phyloP scores from a whole-genome alignment of 2,888 invertebrate species.

The Amphimallon solstitiale region DNA sequence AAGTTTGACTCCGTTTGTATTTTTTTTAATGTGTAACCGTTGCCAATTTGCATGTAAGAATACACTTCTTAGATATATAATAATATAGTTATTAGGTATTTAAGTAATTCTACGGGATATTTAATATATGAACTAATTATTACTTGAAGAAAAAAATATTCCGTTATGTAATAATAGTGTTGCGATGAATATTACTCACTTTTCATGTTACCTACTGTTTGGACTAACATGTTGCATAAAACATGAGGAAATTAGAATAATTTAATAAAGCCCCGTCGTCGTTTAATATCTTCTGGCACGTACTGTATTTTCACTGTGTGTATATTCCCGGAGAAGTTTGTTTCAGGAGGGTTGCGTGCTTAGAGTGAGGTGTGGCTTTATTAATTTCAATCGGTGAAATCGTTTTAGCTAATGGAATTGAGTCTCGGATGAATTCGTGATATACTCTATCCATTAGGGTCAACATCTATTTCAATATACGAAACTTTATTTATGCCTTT shows the following conservation, averaged over 20 bases:
- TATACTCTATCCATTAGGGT: neutral
- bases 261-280: neutral
- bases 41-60: no score
- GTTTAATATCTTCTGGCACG: constrained; percentile 2
- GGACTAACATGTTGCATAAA: neutral
- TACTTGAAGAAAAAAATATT: no score
- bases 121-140: no score
- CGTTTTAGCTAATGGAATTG: constrained; percentile 8
- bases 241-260: constrained; percentile 10
- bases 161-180: no score
- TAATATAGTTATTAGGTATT: no score
- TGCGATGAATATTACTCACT: neutral
- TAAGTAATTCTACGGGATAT: no score
- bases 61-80: no score
- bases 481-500: no score
- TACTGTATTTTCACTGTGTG: neutral
- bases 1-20: no score
- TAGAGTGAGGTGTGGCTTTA: neutral
- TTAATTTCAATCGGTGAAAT: constrained; percentile 4
- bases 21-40: no score
- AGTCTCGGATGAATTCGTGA: neutral
- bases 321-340: neutral
- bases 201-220: neutral
- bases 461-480: no score
- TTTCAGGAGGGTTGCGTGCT: neutral